Base-by-base conservation (phyloP, 2,113 vertebrate genomes). In the Hoplias malabaricus region DNA sequence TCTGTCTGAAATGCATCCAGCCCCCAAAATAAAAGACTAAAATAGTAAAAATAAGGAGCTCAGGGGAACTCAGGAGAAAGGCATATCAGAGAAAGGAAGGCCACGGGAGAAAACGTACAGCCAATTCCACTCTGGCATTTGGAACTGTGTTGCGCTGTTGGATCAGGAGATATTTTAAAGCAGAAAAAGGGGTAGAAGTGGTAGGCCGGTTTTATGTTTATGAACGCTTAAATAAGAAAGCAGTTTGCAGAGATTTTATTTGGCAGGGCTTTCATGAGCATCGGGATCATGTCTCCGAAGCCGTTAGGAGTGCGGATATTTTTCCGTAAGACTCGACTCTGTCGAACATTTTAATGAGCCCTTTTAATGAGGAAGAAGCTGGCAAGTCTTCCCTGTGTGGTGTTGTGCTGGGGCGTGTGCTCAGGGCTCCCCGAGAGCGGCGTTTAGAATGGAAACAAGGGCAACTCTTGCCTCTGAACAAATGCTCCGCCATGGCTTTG, bases 401-500 rank as follows among this genome's bases (percentile, higher is more conserved):
- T 75, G 75, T 80, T 82, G 69, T 84, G 83, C 48, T 42, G 74
- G 65, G 86, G 78, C 31, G 71, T 73, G 43, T 80, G 85, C 86
- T 88, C 77, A 54, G 79, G 80, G 79, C 80, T 87, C 21, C 85
- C 85, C 79, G 62, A 27, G 13, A 88, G 85, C 83, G 62, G 76
- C 8, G 57, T 84, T 88, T 88, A 79, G 82, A 80, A 86, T 81
- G 82, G 73, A 86, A 78, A 80, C 78, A 61, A 74, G 73, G 66
- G 75, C 71, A 69, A 69, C 61, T 29, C n/a, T 40, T 73, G 53
- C 23, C 61, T 53, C 78, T 63, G 69, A 76, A 83, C 71, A 68
- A 66, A 42, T 23, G 59, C 50, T 48, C 53, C 27, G 25, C 33
- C 23, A 10, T 14, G 4, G 43, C 19, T 33, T 63, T 46, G 38